Evolutionary conservation across 2,113 vertebrate genomes (phyloP).

Genomic region (Phyllostomus discolor): DNA sequence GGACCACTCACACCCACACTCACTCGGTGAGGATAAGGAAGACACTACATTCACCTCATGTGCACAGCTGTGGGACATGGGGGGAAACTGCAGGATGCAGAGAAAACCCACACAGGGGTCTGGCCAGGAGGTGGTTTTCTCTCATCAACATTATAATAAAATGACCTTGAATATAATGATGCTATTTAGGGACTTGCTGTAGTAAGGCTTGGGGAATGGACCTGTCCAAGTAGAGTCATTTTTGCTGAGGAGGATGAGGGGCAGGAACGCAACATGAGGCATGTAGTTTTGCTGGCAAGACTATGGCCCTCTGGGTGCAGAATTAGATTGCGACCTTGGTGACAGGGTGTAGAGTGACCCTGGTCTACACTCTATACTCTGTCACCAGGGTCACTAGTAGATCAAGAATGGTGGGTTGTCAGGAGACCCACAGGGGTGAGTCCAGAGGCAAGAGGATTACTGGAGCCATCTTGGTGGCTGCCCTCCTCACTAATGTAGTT

Average conservation of each 20-base stretch:
- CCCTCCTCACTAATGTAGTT: background rate
- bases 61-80: background rate
- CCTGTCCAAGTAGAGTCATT: fast-evolving
- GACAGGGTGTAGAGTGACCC: background rate
- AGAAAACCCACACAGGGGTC: background rate
- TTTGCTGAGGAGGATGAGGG: background rate
- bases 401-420: fast-evolving
- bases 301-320: background rate
- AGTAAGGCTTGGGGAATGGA: background rate
- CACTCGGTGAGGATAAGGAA: background rate
- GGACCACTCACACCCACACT: no score
- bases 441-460: no score
- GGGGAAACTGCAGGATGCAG: background rate
- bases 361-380: no score
- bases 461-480: background rate
- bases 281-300: background rate
- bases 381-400: background rate
- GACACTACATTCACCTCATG: background rate
- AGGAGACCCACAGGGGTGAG: background rate
- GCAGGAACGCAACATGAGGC: fast-evolving
- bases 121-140: background rate
- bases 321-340: background rate
- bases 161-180: background rate
- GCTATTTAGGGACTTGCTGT: background rate
- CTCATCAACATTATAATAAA: background rate